These are phyloP conservation scores for Drosophila littoralis DNA, from an alignment of 1,140 invertebrate species.

Conservation along the genomic window DNA sequence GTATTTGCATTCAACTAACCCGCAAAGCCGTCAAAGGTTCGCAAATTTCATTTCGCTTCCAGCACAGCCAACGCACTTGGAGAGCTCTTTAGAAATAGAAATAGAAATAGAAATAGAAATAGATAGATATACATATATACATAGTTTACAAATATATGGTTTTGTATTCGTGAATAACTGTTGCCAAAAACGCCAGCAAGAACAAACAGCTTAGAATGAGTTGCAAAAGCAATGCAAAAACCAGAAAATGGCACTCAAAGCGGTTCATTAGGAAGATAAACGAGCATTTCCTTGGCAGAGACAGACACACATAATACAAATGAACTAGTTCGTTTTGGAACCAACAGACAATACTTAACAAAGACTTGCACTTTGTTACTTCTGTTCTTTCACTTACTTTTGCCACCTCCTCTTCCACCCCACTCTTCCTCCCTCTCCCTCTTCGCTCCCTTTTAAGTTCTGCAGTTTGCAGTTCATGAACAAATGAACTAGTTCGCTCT, in stretches of 20 bases:
- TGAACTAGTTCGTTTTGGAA: neutral
- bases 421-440: neutral
- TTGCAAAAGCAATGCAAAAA: neutral
- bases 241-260: constrained; percentile 4
- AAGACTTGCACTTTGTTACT: too few relatives aligned
- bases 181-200: neutral
- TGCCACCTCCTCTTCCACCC: too few relatives aligned
- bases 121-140: neutral
- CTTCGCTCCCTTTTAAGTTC: neutral
- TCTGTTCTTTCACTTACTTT: too few relatives aligned
- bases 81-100: neutral
- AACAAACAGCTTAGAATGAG: neutral
- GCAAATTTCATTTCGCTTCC: constrained; percentile 42
- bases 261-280: constrained; percentile 19
- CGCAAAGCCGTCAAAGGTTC: constrained; percentile 48
- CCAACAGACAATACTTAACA: neutral
- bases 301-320: neutral
- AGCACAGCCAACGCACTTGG: constrained; percentile 23
- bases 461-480: too few relatives aligned
- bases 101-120: neutral
- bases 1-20: constrained; percentile 30
- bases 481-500: constrained; percentile 1
- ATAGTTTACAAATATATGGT: neutral
- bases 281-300: constrained; percentile 1
- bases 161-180: neutral